Evolutionary conservation across 1,140 invertebrate species (phyloP).

Genomic region (Drosophila albomicans): DNA sequence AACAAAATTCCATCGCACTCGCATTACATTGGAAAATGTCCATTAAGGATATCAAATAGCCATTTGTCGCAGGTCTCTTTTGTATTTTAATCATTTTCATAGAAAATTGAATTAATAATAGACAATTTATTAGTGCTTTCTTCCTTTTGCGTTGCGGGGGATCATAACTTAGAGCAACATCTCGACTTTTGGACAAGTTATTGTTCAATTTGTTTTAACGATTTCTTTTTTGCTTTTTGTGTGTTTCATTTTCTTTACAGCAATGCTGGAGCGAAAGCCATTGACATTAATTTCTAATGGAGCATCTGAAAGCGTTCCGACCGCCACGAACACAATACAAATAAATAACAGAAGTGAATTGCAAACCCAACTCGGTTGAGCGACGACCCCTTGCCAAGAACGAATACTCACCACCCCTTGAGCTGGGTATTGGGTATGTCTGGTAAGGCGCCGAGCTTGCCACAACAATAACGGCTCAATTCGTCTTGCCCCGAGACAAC

Average conservation of each 20-base stretch:
- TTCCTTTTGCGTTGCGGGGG: not conserved
- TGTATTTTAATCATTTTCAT: slow-evolving; percentile 11
- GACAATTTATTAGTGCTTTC: slow-evolving; percentile 15
- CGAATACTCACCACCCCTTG: not conserved
- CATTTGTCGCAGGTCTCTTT: not conserved
- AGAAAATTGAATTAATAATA: slow-evolving; percentile 27
- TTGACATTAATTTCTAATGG: slow-evolving; percentile 51
- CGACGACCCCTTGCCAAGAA: slow-evolving; percentile 28
- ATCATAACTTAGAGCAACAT: slow-evolving; percentile 37
- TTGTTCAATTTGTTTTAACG: slow-evolving; percentile 44
- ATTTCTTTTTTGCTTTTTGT: slow-evolving; percentile 30
- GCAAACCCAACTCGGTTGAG: slow-evolving; percentile 24
- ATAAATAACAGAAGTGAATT: slow-evolving; percentile 43
- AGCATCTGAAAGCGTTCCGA: slow-evolving; percentile 34
- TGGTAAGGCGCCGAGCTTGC: slow-evolving; percentile 33
- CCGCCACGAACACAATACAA: slow-evolving; percentile 37
- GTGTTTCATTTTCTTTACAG: slow-evolving; percentile 34
- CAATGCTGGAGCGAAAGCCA: slow-evolving; percentile 34
- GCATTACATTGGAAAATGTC: not conserved
- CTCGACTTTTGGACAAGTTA: slow-evolving; percentile 21
- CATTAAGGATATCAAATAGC: slow-evolving; percentile 17
- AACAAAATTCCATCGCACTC: slow-evolving; percentile 1
- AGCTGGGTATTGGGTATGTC: slow-evolving; percentile 4
- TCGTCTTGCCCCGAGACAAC: slow-evolving; percentile 32
- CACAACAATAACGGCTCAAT: slow-evolving; percentile 54